Conservation (phyloP, 1,140 invertebrate genomes). For the Bombus cullumanus region DNA sequence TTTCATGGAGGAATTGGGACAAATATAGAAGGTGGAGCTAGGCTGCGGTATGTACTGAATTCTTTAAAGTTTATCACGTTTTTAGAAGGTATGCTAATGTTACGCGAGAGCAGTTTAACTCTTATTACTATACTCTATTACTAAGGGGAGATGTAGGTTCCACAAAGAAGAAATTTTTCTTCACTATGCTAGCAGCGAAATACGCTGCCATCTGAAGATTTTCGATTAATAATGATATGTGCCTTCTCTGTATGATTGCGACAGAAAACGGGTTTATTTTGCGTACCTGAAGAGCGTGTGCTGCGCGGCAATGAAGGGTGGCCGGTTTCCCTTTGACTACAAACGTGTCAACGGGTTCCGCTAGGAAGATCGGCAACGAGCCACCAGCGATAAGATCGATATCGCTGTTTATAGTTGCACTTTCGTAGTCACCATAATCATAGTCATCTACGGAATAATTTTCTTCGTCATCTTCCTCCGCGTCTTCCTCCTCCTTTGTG, state of each 20-base stretch:
- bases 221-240: neutral
- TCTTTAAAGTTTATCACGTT: neutral
- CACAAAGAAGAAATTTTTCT: neutral
- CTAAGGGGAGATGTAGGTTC: accelerated
- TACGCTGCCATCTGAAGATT: neutral
- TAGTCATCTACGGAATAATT: conserved; percentile 80
- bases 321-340: conserved; percentile 95
- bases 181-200: neutral
- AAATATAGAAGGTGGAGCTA: neutral
- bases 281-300: conserved; percentile 87
- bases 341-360: conserved; percentile 92
- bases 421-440: conserved; percentile 73
- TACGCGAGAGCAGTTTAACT: too few relatives aligned
- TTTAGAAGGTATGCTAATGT: neutral
- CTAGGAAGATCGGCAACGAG: conserved; percentile 91
- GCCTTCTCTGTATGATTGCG: neutral
- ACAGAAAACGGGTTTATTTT: neutral
- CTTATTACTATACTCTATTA: too few relatives aligned
- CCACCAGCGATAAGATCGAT: conserved; percentile 80
- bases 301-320: conserved; percentile 92
- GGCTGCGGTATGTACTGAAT: too few relatives aligned
- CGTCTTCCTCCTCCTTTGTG: conserved; percentile 74
- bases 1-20: neutral
- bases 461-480: conserved; percentile 79
- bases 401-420: conserved; percentile 79